Conservation (phyloP, 2,888 invertebrate species). For the Brenthis daphne region DNA sequence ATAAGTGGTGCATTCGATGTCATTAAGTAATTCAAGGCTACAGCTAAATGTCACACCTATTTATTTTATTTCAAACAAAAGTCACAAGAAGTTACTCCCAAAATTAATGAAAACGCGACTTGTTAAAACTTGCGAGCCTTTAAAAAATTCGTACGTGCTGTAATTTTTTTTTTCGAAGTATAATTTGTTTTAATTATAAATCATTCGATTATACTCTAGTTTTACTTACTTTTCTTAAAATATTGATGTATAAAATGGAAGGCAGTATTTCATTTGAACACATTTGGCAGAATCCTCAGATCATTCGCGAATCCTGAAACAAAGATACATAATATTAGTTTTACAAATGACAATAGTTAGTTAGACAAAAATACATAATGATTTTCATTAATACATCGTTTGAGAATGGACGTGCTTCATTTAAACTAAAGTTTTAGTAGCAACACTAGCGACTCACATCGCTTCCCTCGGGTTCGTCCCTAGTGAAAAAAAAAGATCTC, state of each 20-base stretch:
- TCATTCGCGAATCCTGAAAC: slow-evolving; percentile 58
- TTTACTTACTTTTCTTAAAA: slow-evolving; percentile 33
- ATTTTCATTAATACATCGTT: too few species aligned
- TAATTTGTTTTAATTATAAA: too few species aligned
- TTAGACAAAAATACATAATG: too few species aligned
- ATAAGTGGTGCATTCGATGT: slow-evolving; percentile 3
- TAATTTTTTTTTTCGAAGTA: too few species aligned
- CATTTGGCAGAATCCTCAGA: slow-evolving; percentile 58
- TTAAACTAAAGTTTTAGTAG: too few species aligned
- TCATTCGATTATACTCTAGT: neutral
- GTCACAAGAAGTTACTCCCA: neutral
- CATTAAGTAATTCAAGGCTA: slow-evolving; percentile 19
- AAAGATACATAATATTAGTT: slow-evolving; percentile 42
- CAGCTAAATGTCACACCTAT: slow-evolving; percentile 10
- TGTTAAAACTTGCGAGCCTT: too few species aligned
- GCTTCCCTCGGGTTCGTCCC: too few species aligned
- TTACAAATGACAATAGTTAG: neutral
- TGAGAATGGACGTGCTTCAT: too few species aligned
- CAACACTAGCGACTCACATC: too few species aligned
- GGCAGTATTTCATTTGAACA: slow-evolving; percentile 65
- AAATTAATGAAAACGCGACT: neutral
- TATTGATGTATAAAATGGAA: slow-evolving; percentile 47
- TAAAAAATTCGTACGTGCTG: too few species aligned
- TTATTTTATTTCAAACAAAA: neutral
- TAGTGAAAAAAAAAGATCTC: too few species aligned